These are phyloP conservation scores for Actinemys pallida DNA, from an alignment of 2,113 vertebrate species.

Conservation along the genomic window DNA sequence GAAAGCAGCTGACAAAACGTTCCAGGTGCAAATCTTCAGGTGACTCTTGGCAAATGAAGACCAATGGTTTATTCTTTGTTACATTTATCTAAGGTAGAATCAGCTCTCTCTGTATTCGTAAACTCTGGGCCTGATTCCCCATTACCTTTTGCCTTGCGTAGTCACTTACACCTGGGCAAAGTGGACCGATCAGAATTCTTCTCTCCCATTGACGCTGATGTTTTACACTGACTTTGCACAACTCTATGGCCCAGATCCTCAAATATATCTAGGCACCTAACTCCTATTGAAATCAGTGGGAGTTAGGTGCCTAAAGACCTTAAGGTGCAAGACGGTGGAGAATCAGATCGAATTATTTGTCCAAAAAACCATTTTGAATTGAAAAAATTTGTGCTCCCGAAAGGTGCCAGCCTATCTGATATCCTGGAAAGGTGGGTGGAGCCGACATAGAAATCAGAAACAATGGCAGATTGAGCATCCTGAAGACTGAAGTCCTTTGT, in stretches of 20 bases:
- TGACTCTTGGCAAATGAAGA: conserved; percentile 33
- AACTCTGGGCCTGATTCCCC: background rate
- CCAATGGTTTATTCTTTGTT: background rate
- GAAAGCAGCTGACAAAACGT: conserved; percentile 19
- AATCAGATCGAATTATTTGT: background rate
- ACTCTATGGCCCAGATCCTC: background rate
- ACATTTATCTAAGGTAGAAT: background rate
- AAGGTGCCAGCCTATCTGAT: too few species aligned
- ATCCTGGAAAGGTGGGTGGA: background rate
- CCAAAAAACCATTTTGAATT: background rate
- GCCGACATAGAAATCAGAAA: background rate
- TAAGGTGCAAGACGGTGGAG: background rate
- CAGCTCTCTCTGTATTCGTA: background rate
- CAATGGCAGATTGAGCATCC: background rate
- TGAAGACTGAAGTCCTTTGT: background rate
- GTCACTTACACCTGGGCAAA: background rate
- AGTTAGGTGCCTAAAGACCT: background rate
- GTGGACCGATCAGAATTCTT: background rate
- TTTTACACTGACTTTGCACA: background rate
- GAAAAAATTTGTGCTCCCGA: background rate
- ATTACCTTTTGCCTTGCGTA: background rate
- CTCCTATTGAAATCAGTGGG: background rate
- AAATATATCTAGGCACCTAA: background rate
- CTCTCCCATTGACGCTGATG: background rate
- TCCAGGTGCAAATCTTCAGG: background rate